These are phyloP conservation scores for Helarctos malayanus DNA, from an alignment of 2,797 vertebrate genomes.

Conservation along the genomic window DNA sequence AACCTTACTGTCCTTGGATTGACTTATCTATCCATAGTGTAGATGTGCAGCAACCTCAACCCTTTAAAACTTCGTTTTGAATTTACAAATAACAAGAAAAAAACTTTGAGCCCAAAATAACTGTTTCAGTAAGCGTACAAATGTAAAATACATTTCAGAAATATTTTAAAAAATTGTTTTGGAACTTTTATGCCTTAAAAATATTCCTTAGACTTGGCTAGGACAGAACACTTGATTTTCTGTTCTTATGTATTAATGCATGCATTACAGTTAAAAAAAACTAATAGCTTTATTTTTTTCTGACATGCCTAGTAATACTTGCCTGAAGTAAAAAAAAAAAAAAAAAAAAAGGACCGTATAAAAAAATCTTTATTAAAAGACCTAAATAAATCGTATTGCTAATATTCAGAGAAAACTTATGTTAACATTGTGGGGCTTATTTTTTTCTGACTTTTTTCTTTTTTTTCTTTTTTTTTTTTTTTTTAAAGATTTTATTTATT, in stretches of 20 bases:
- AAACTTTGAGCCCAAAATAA: background rate
- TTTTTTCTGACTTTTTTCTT: background rate
- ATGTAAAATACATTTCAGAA: background rate
- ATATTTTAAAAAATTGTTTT: background rate
- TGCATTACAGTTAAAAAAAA: background rate
- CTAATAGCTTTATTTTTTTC: background rate
- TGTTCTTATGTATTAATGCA: background rate
- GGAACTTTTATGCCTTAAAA: background rate
- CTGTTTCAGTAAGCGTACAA: background rate
- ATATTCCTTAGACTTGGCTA: background rate
- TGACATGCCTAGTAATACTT: background rate
- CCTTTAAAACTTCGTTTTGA: background rate
- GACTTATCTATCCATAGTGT: background rate
- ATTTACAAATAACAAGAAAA: background rate
- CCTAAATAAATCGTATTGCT: background rate
- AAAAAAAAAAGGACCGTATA: background rate
- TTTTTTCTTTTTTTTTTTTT: too few relatives aligned
- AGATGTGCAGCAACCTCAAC: background rate
- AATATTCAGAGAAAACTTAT: background rate
- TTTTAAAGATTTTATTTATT: too few relatives aligned
- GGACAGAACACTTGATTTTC: background rate
- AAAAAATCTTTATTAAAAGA: background rate
- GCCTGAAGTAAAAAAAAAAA: background rate
- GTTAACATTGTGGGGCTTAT: background rate
- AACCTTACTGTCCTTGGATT: background rate